Conservation (phyloP, 2,888 invertebrate species). For the Lordiphosa fenestrarum region DNA sequence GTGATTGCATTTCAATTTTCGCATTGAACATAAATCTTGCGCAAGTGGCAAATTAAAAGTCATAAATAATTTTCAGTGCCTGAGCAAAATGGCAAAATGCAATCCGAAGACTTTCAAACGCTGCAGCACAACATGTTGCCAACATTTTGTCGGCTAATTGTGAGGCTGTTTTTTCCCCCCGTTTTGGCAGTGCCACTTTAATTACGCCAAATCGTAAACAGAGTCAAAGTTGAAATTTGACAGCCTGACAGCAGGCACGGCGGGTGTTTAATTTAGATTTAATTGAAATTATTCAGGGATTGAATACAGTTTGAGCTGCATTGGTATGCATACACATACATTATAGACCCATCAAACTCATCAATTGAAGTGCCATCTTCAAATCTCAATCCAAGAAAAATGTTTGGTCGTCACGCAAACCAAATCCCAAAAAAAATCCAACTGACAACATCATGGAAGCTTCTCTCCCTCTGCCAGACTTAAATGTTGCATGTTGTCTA, state of each 20-base stretch:
- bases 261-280: constrained; percentile 34
- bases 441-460: constrained; percentile 53
- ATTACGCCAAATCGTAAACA: constrained; percentile 44
- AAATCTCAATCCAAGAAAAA: constrained; percentile 35
- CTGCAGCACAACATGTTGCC: constrained; percentile 48
- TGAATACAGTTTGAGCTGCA: too few species aligned
- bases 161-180: constrained; percentile 7
- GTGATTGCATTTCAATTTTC: constrained; percentile 72
- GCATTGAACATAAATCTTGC: constrained; percentile 61
- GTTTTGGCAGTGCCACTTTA: constrained; percentile 31
- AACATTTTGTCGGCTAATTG: constrained; percentile 46
- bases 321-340: constrained; percentile 11
- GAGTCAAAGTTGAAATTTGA: constrained; percentile 58
- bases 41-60: constrained; percentile 73
- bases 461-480: constrained; percentile 14
- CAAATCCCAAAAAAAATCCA: background rate
- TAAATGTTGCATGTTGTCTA: constrained; percentile 33
- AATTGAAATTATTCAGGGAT: constrained; percentile 25
- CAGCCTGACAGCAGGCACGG: constrained; percentile 23
- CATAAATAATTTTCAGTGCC: constrained; percentile 64
- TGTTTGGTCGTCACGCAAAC: constrained; percentile 49
- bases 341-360: constrained; percentile 51
- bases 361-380: constrained; percentile 45
- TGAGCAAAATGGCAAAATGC: constrained; percentile 22
- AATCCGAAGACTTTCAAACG: constrained; percentile 21